Percentiles rank a stretch among this genome's conserved stretches.
Conservation (phyloP, 2,113 vertebrate genomes). For the Columbina picui region DNA sequence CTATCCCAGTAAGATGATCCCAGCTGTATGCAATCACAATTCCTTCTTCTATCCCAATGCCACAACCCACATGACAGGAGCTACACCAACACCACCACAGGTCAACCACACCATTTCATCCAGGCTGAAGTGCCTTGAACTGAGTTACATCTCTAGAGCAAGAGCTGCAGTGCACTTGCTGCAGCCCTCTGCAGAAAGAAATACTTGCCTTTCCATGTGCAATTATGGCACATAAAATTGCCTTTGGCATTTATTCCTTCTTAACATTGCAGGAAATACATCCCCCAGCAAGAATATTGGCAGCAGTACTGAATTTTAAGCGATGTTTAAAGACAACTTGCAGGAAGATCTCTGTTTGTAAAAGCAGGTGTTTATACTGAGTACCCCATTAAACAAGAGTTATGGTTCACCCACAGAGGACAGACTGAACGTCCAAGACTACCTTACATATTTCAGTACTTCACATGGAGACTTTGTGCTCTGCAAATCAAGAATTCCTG, state of each 20-base stretch:
- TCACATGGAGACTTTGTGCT: neutral
- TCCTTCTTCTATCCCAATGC: neutral
- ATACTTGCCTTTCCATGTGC: neutral
- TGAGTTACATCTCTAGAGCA: neutral
- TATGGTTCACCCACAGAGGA: neutral
- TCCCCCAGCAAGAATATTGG: slow-evolving; percentile 1
- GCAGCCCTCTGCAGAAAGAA: neutral
- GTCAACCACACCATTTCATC: neutral
- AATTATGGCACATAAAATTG: neutral
- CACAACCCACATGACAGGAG: neutral
- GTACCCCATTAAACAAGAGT: neutral
- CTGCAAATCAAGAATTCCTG: neutral
- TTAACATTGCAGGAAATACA: neutral
- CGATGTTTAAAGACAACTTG: neutral
- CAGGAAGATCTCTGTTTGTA: slow-evolving; percentile 3
- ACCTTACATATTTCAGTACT: neutral
- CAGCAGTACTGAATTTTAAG: slow-evolving; percentile 28
- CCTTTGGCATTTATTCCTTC: slow-evolving; percentile 14
- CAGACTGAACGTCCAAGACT: neutral
- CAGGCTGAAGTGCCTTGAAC: neutral
- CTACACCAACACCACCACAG: neutral
- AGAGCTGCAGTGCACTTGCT: neutral
- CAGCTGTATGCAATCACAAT: neutral
- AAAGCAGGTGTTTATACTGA: neutral
- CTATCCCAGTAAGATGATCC: neutral